Base-by-base conservation (phyloP, 2,113 vertebrate species). In the Oreochromis aureus region DNA sequence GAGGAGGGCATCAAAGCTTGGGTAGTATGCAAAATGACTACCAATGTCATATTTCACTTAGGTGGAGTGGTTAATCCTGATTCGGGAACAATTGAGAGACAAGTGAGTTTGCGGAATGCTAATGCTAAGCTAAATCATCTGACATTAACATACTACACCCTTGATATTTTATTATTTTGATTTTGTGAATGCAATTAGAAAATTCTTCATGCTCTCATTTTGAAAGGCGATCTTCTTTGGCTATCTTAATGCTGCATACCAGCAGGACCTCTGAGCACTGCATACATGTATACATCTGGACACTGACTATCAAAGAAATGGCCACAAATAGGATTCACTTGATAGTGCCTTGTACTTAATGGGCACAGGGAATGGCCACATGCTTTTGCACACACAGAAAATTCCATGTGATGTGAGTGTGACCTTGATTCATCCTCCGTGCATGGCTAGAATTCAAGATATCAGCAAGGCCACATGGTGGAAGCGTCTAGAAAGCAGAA, bases 391-490 rank as follows among this genome's bases (percentile, higher is more conserved):
- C 81, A 54, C 53, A 82, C 53, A 30, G 73, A 90, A 61, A 85
- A 90, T 89, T 82, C 58, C 34, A 56, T 63, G 66, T 89, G 83
- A 86, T 81, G 71, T 69, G 36, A 46, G 71, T 34, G 48, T 89
- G 87, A 93, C 92, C 89, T 93, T 91, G 89, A 53, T 66, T 73
- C 81, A 84, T 86, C 90, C 90, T 80, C 85, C 36, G 5, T 82
- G 80, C 84, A 87, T 69, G 86, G 63, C 56, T 88, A 82, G 80
- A 53, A 73, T 89, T 55, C 48, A 39, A 81, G 46, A 89, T 85
- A 91, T 90, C 85, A 83, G 84, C 80, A 54, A 76, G 76, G 66
- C 84, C 63, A 91, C 83, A 89, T 71, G 63, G 85, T 30, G n/a
- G 56, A 78, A 6, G 18, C 22, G 36, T 36, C 15, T 16, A 15